Evolutionary conservation across 2,113 vertebrate genomes (phyloP), one percentile per base, ranked within the genome.

Genomic region (Cyprinodon variegatus): DNA sequence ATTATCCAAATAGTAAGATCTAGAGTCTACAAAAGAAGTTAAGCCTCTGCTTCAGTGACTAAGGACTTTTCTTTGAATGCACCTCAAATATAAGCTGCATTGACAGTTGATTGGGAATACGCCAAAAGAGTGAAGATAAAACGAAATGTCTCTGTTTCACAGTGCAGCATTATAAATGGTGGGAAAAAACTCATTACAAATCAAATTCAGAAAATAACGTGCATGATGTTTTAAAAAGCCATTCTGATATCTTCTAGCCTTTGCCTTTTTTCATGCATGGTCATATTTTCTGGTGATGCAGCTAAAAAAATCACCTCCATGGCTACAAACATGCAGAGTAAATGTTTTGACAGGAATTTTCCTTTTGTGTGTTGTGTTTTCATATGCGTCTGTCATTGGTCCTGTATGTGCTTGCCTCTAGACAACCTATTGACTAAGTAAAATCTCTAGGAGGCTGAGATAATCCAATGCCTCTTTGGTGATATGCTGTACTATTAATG

Each of bases 341-440:
- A 71, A 9, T 78, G 74, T 80, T 82, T 80, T 82, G 46, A 80
- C 76, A 70, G 64, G 57, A 57, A 17, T 59, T 60, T 81, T 69
- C 41, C 38, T 57, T 68, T 41, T 64, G 6, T 60, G 75, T 41
- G 72, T 59, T 48, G 4, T 74, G 69, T 79, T 78, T 79, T 39
- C 74, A 60, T 20, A 72, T 1, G 15, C 71, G 39, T 74, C 71
- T 11, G 0, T 4, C 13, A 22, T 62, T 48, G n/a, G 37, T 83
- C 82, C 60, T 79, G 82, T 80, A 61, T 48, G 53, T 78, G 79
- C 77, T 70, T 74, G 67, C 72, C 76, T 71, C 71, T 53, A 79
- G 59, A 59, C 46, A 78, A 41, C 37, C 37, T 20, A 65, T 71
- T 71, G 11, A 63, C 40, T 22, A 50, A 13, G 43, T 37, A 68